These are phyloP conservation scores for Choristoneura fumiferana DNA, from an alignment of 1,140 invertebrate species.

Conservation along the genomic window DNA sequence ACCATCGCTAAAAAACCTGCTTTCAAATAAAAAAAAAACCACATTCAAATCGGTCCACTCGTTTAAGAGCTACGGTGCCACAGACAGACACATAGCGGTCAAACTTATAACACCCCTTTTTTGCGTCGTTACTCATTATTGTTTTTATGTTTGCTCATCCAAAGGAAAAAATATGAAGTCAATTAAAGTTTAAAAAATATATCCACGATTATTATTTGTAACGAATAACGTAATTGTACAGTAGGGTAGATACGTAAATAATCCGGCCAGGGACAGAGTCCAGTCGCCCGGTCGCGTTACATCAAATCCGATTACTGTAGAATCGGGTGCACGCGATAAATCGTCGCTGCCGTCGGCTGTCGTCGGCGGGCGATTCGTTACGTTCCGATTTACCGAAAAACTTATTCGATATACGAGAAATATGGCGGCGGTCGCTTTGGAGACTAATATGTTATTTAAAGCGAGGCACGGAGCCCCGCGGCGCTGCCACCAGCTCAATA, in stretches of 20 bases:
- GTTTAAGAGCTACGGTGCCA: no score
- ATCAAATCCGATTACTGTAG: conserved; percentile 60
- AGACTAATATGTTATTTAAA: conserved; percentile 67
- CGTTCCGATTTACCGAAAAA: conserved; percentile 62
- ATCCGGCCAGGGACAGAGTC: neutral
- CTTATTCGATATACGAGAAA: conserved; percentile 61
- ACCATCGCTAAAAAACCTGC: no score
- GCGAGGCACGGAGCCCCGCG: conserved; percentile 51
- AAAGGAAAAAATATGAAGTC: no score
- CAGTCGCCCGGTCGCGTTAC: conserved; percentile 18
- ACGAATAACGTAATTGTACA: no score
- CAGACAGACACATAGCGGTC: no score
- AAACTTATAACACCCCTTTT: no score
- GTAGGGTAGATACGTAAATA: conserved; percentile 1
- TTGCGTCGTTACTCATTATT: no score
- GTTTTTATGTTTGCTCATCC: no score
- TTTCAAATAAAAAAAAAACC: no score
- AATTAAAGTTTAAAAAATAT: no score
- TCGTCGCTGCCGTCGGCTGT: conserved; percentile 51
- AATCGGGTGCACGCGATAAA: conserved; percentile 64
- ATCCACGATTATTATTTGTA: no score
- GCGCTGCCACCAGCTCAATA: conserved; percentile 63
- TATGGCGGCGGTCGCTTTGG: conserved; percentile 65
- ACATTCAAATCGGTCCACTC: no score
- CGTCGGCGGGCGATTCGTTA: conserved; percentile 59